Evolutionary conservation across 2,797 vertebrate species (phyloP), one percentile per base, ranked within the genome.

Genomic region (Prionace glauca): DNA sequence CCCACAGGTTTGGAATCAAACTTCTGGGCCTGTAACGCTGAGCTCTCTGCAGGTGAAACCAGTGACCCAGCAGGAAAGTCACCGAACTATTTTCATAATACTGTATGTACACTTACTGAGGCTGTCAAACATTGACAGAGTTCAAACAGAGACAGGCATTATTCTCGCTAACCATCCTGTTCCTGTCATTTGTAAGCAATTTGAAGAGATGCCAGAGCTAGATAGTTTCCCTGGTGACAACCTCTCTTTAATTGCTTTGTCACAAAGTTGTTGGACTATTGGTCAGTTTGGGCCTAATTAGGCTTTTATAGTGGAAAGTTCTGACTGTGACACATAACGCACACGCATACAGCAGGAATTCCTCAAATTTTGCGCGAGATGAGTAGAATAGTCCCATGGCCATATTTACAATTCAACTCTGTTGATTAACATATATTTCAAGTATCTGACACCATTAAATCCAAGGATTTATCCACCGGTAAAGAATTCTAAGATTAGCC

Each of bases 161-260:
- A 65, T 50, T 91, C 88, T 65, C 29, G 56, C 5, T 91, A 26
- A 65, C 11, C 14, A 5, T n/a, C 1, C 32, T 60, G 60, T 65
- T 62, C 88, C 88, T 65, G 29, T 62, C 32, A 60, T 5, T 32
- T n/a, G 56, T 65, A 62, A 32, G 65, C 88, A 65, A 91, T 91
- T 32, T 65, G 60, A 32, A 91, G 65, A 65, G 29, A 45, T 87
- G 45, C 86, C 41, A 56, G 20, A 26, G 5, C 45, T 50, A 56
- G 50, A 91, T 91, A n/a, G 88, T 65, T 91, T 62, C 88, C 88
- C 26, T 65, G 62, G 88, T 91, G 26, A 91, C 12, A 32, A 91
- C 32, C 56, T 91, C 88, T n/a, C 32, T 32, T n/a, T 29, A 29
- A 90, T 18, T 62, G 29, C 87, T 60, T n/a, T 60, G 29, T n/a